Conservation (phyloP, 2,797 vertebrate genomes). For the Sardinella longiceps region DNA sequence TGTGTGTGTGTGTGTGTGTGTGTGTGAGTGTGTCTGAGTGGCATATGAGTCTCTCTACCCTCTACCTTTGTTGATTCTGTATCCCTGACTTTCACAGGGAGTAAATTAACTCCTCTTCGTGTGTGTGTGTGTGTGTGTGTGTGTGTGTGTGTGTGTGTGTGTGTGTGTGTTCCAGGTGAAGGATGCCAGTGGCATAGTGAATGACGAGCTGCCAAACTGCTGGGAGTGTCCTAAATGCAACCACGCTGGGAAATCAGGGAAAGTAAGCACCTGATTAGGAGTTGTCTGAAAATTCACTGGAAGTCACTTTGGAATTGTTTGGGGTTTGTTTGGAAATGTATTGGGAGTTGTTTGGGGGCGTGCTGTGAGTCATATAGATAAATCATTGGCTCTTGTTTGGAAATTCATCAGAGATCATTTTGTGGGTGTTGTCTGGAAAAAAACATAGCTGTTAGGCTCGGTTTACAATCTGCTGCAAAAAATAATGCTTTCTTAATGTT, state of each 20-base stretch:
- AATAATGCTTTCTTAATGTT: too few relatives aligned
- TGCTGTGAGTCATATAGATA: too few relatives aligned
- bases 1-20: not conserved
- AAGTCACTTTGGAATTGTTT: not conserved
- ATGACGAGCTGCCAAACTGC: conserved; percentile 97
- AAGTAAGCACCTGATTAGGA: conserved; percentile 84
- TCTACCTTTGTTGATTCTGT: not conserved
- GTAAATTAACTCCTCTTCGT: not conserved
- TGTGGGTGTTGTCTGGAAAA: too few relatives aligned
- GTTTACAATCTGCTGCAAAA: too few relatives aligned
- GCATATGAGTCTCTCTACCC: too few relatives aligned
- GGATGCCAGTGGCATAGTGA: conserved; percentile 92
- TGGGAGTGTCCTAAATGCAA: conserved; percentile 99
- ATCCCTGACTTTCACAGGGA: not conserved
- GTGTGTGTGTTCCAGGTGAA: conserved; percentile 77
- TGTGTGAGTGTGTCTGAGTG: not conserved
- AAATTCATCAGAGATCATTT: not conserved
- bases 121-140: not conserved
- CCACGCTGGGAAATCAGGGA: conserved; percentile 95
- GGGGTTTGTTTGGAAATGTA: too few relatives aligned
- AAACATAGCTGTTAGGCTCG: too few relatives aligned
- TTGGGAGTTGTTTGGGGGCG: not conserved
- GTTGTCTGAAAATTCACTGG: too few relatives aligned
- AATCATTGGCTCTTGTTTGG: not conserved
- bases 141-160: not conserved